These are phyloP conservation scores for Momotus momota DNA, from an alignment of 2,797 vertebrate species.

Conservation along the genomic window DNA sequence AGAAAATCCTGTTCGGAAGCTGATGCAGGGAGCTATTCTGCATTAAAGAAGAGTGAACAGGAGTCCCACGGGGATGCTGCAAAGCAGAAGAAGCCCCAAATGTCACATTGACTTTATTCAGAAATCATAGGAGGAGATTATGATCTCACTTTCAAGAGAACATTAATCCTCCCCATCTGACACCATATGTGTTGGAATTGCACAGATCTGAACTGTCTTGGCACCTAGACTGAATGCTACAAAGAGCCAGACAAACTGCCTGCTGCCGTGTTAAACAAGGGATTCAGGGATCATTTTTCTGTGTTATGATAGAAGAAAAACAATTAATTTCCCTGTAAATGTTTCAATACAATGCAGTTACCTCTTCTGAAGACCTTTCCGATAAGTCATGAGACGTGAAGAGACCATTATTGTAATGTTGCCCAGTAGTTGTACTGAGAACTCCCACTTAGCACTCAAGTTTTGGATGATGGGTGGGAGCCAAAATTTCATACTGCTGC, in stretches of 20 bases:
- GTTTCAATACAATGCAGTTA: not conserved
- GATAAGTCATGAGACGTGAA: not conserved
- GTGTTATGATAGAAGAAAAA: not conserved
- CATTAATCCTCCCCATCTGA: slow-evolving; percentile 1
- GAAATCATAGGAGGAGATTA: not conserved
- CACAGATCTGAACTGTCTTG: not conserved
- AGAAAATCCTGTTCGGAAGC: not conserved
- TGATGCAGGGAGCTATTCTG: not conserved
- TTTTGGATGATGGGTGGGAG: not conserved
- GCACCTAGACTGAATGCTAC: not conserved
- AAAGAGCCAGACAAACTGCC: not conserved
- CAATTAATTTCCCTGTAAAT: not conserved
- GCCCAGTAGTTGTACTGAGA: not conserved
- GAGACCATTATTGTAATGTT: not conserved
- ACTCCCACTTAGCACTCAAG: not conserved
- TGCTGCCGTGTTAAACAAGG: not conserved
- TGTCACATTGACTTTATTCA: not conserved
- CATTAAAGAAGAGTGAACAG: not conserved
- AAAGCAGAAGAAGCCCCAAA: not conserved
- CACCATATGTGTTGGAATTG: not conserved
- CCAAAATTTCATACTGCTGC: not conserved
- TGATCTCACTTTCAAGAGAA: slow-evolving; percentile 30
- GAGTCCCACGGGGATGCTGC: not conserved
- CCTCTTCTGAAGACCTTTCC: not conserved
- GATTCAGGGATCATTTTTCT: not conserved